These are phyloP conservation scores for Pristionchus maxplancki DNA, from an alignment of 2,888 invertebrate genomes.

Conservation along the genomic window DNA sequence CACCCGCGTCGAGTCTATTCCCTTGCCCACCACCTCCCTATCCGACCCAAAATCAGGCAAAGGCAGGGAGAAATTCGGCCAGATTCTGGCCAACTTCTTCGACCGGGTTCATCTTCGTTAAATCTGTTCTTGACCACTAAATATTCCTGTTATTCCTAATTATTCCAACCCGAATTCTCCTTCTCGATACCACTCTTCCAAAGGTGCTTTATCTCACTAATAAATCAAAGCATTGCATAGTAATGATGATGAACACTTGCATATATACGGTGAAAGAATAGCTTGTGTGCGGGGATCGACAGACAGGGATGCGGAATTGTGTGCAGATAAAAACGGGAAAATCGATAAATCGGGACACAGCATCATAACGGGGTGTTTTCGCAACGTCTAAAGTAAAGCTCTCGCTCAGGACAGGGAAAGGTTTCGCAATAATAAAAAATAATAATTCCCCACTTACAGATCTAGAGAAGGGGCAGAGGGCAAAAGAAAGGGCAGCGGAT, in stretches of 20 bases:
- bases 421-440: no score
- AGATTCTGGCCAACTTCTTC: slow-evolving; percentile 32
- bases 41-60: not conserved
- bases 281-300: not conserved
- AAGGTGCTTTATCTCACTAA: not conserved
- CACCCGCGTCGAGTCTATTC: not conserved
- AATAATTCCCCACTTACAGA: no score
- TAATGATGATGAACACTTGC: no score
- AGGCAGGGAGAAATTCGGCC: slow-evolving; percentile 17
- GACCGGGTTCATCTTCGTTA: not conserved
- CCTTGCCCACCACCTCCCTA: not conserved
- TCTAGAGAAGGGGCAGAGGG: no score
- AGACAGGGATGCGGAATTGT: not conserved
- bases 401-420: no score
- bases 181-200: not conserved
- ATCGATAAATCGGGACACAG: not conserved
- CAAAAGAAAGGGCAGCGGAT: no score
- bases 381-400: no score
- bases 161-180: not conserved
- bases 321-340: no score
- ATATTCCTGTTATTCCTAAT: not conserved
- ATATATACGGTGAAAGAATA: not conserved
- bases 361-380: no score
- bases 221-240: no score
- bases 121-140: not conserved